A percentile compares a stretch with the other conserved stretches of the same genome.
These are phyloP conservation scores for Patella depressa DNA, from an alignment of 2,888 invertebrate species.

Conservation along the genomic window DNA sequence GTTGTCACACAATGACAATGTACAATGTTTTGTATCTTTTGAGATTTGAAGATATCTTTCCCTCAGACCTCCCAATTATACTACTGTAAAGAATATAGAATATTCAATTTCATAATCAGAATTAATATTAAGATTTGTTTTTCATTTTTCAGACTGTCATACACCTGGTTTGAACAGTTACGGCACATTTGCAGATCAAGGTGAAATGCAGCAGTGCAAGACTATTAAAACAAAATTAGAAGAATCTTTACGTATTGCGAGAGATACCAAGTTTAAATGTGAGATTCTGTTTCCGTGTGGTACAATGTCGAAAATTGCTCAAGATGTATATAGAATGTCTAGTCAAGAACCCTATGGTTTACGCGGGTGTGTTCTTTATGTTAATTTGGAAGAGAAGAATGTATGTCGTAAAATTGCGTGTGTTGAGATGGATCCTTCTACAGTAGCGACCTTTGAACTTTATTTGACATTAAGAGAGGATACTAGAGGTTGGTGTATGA, in stretches of 20 bases:
- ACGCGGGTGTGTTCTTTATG: constrained; percentile 85
- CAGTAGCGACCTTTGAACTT: constrained; percentile 91
- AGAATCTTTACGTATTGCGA: constrained; percentile 84
- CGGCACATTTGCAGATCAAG: constrained; percentile 42
- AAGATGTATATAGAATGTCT: constrained; percentile 85
- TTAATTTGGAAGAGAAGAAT: constrained; percentile 79
- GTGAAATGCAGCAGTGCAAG: constrained; percentile 67
- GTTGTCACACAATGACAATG: no score
- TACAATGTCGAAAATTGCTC: constrained; percentile 83
- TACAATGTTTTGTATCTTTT: no score
- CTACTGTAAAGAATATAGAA: no score
- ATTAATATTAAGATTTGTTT: not conserved
- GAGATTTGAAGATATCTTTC: no score
- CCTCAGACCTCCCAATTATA: no score
- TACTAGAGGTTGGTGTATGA: constrained; percentile 86
- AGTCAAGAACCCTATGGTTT: constrained; percentile 92
- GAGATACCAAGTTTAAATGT: constrained; percentile 84
- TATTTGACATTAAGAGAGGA: constrained; percentile 90
- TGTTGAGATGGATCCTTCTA: constrained; percentile 87
- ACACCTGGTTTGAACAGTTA: constrained; percentile 35
- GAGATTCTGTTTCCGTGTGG: constrained; percentile 89
- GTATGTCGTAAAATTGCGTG: constrained; percentile 80
- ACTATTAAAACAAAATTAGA: constrained; percentile 84
- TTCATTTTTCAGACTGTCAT: constrained; percentile 34
- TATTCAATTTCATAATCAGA: no score